Base-by-base conservation (phyloP, 2,113 vertebrate genomes). In the Stercorarius parasiticus region DNA sequence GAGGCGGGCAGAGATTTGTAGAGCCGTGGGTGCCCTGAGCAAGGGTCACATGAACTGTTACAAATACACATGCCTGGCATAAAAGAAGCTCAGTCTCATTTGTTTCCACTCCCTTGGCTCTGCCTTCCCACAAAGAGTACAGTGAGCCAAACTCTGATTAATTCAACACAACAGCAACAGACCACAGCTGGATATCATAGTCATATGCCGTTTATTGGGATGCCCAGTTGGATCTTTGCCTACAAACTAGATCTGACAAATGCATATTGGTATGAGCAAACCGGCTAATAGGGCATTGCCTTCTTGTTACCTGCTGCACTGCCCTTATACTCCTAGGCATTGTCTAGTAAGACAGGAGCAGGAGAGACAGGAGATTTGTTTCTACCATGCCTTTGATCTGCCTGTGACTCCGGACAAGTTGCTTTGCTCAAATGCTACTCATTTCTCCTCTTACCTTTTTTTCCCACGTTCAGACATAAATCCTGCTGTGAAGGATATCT, bases 211-310 rank as follows among this genome's bases (percentile, higher is more conserved):
- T 72, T 92, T 89, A 85, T 64, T 82, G 70, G 77, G 77, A 82
- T 79, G 81, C 56, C 83, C 59, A 77, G 73, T 49, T 70, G 65
- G 52, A 85, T 89, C 76, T 95, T 34, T 20, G 36, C 56, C 65
- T 90, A 59, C 86, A 94, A 92, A 94, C 29, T 29, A 59, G 62
- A 89, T 83, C 69, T 94, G 91, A 95, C 61, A 91, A 85, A 82
- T 42, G 69, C 13, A 32, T 76, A 92, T n/a, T 78, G 69, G 61
- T 82, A 49, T 65, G 86, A 82, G 77, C 25, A 91, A 95, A 76
- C 23, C 0, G 0, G 15, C 36, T 94, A 69, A 79, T 67, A 45
- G 30, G 82, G 61, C 43, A 7, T 29, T 86, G 85, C 55, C 47
- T 50, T 55, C 77, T 78, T 58, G 36, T 67, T 88, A 94, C 56